Base-by-base conservation (phyloP, 2,797 vertebrate genomes). In the Avahi laniger region DNA sequence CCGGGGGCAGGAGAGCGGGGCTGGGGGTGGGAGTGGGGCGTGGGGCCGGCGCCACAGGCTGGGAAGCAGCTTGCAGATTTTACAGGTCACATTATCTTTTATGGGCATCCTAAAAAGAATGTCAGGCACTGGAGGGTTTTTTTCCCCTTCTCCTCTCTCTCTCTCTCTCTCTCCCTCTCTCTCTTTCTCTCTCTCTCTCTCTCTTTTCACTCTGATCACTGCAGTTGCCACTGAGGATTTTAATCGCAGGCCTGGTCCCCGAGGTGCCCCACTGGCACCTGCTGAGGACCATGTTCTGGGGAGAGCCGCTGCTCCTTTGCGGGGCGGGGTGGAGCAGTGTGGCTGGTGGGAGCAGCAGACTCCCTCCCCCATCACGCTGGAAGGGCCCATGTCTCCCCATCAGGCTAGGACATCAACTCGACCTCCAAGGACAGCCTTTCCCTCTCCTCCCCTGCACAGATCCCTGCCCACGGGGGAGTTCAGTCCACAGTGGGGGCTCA, bases 41-140 rank as follows among this genome's bases (percentile, higher is more conserved):
- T 50, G 91, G 91, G 98, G 92, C 72, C 76, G 96, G 97, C 73
- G 82, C 96, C 97, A 91, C 81, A 50, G 22, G 80, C 97, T 97
- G 92, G 89, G 97, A 98, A 98, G 98, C 98, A 98, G 98, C 98
- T 98, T 98, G 98, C 96, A 98, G 88, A 88, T 98, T 99, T 99
- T 98, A 98, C 98, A 98, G 98, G 98, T 98, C 98, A 97, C 98
- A 98, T 99, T 98, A 98, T 98, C 97, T 99, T 99, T 99, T 99
- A 99, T 98, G 98, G 97, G 97, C 98, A 98, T 97, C 98, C 98
- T 99, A 98, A 99, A 98, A 98, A 98, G 98, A 98, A 99, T 98
- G 98, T 98, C 98, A 98, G 98, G 97, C 98, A 97, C 98, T 98
- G 95, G 98, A 98, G 97, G 94, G 94, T 35, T 93, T 95, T 96